Conservation (phyloP, 2,797 vertebrate species). For the Acanthopagrus latus region DNA sequence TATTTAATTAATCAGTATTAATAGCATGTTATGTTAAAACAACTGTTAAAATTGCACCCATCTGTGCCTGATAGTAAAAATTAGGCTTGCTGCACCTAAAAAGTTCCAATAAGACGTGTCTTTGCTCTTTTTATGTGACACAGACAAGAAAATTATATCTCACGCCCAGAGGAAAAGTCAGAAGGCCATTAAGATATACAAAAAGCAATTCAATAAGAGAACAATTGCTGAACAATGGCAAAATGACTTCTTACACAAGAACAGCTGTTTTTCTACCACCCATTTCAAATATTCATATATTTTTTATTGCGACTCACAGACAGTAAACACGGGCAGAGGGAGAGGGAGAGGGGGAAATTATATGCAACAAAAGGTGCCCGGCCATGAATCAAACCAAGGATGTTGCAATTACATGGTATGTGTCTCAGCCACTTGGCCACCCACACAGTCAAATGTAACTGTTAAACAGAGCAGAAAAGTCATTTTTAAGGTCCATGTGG, state of each 20-base stretch:
- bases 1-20: not conserved
- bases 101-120: slow-evolving; percentile 10
- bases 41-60: not conserved
- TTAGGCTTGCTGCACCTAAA: not conserved
- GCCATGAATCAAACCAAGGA: slow-evolving; percentile 34
- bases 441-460: slow-evolving; percentile 23
- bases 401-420: slow-evolving; percentile 11
- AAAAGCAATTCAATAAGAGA: not conserved
- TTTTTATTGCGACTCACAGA: not conserved
- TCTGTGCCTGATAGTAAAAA: not conserved
- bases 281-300: not conserved
- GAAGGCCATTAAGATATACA: slow-evolving; percentile 4
- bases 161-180: slow-evolving; percentile 1
- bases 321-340: not conserved
- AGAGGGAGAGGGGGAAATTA: not conserved
- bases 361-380: slow-evolving; percentile 17
- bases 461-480: slow-evolving; percentile 61
- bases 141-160: slow-evolving; percentile 8
- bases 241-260: not conserved
- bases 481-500: slow-evolving; percentile 41
- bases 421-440: slow-evolving; percentile 22
- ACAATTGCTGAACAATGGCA: not conserved
- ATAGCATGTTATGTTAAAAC: not conserved
- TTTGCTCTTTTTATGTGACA: slow-evolving; percentile 11
- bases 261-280: not conserved